Conservation (phyloP, 2,113 vertebrate genomes). For the Periophthalmodon schlosseri region DNA sequence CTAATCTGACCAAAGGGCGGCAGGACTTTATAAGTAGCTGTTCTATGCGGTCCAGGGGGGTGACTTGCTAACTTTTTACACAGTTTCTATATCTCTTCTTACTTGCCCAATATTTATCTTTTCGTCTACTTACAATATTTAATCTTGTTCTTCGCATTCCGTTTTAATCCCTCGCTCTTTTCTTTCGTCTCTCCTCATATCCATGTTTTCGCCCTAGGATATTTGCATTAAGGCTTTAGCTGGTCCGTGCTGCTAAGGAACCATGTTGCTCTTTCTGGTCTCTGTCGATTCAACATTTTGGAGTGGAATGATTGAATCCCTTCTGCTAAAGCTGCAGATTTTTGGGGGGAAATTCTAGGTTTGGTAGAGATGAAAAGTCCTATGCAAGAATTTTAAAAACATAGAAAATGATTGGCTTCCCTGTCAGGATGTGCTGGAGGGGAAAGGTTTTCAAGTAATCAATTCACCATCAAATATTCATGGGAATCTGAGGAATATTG, state of each 20-base stretch:
- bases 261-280: constrained; percentile 3
- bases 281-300: constrained; percentile 7
- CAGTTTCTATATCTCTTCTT: constrained; percentile 22
- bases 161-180: constrained; percentile 15
- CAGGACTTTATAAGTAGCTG: constrained; percentile 19
- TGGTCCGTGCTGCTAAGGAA: constrained; percentile 6
- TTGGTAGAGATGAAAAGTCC: constrained; percentile 2
- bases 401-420: not conserved
- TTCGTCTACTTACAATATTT: constrained; percentile 23
- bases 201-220: constrained; percentile 30
- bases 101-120: constrained; percentile 19
- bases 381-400: constrained; percentile 14
- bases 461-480: constrained; percentile 15
- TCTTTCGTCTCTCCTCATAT: constrained; percentile 3
- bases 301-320: constrained; percentile 3
- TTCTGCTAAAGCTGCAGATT: not conserved
- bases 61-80: constrained; percentile 8
- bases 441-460: constrained; percentile 1
- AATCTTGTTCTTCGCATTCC: constrained; percentile 18
- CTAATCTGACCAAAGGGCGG: constrained; percentile 21
- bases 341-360: not conserved
- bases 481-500: not conserved
- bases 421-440: constrained; percentile 8
- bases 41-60: not conserved
- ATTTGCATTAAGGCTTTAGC: constrained; percentile 41